Evolutionary conservation across 2,888 invertebrate genomes (phyloP).

Genomic region (Hipparchia sbordonii): DNA sequence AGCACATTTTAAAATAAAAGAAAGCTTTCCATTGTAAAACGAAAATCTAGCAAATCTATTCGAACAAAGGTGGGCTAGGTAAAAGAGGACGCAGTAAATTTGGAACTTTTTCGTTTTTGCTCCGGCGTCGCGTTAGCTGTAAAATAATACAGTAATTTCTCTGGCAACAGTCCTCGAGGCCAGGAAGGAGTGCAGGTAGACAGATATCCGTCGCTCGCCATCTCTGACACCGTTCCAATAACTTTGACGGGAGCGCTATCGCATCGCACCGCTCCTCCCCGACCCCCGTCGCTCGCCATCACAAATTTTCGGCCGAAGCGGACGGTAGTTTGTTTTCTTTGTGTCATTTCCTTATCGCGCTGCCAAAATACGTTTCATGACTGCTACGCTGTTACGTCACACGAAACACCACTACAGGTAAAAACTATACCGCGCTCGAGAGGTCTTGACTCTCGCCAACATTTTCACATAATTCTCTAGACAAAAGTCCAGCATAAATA

Average conservation of each 20-base stretch:
- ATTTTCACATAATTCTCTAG: constrained; percentile 26
- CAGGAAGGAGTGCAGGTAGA: constrained; percentile 60
- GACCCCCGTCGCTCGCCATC: constrained; percentile 49
- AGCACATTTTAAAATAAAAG: constrained; percentile 19
- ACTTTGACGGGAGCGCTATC: constrained; percentile 64
- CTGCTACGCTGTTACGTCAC: constrained; percentile 79
- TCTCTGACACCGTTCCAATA: constrained; percentile 78
- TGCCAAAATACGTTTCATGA: constrained; percentile 82
- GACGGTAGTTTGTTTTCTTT: constrained; percentile 81
- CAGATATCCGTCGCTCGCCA: constrained; percentile 66
- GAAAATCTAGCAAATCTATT: constrained; percentile 20
- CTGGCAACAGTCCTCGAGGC: constrained; percentile 48
- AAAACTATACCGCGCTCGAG: constrained; percentile 58
- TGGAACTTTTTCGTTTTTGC: constrained; percentile 29
- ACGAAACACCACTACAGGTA: constrained; percentile 77
- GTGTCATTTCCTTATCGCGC: constrained; percentile 82
- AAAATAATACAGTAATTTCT: constrained; percentile 44
- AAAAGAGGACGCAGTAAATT: constrained; percentile 26
- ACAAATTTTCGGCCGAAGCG: constrained; percentile 75
- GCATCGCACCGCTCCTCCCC: constrained; percentile 44
- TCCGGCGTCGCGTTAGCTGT: constrained; percentile 37
- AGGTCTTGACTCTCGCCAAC: constrained; percentile 59
- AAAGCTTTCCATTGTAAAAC: constrained; percentile 15
- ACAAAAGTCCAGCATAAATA: constrained; percentile 37
- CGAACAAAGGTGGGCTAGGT: constrained; percentile 18